These are phyloP conservation scores for Thelaira solivaga DNA, from an alignment of 2,888 invertebrate species.

Conservation along the genomic window DNA sequence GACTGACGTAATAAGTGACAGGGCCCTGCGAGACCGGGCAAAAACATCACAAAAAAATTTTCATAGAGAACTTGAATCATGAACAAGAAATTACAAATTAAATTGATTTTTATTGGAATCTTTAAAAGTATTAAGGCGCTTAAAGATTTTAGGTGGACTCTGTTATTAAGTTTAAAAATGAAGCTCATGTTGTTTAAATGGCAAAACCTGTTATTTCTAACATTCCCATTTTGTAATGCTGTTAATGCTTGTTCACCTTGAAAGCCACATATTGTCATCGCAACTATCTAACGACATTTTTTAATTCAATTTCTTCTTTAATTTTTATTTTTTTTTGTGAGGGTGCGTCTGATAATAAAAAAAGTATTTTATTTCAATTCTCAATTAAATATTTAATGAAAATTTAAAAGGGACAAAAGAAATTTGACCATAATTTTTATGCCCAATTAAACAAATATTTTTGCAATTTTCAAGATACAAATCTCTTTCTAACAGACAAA, in stretches of 20 bases:
- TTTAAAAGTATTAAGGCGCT: no score
- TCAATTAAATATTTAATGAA: conserved; percentile 10
- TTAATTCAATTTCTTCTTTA: neutral
- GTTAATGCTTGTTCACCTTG: neutral
- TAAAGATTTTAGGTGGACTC: no score
- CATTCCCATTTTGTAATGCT: neutral
- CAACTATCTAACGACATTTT: neutral
- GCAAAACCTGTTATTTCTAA: no score
- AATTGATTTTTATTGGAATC: no score
- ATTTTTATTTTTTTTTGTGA: neutral
- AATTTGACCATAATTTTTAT: conserved; percentile 42
- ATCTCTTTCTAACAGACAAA: conserved; percentile 35
- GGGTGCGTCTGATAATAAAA: neutral
- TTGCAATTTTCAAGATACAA: conserved; percentile 39
- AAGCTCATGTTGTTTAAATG: no score
- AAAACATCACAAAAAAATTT: no score
- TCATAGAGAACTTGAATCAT: no score
- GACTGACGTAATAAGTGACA: no score
- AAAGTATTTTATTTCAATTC: neutral
- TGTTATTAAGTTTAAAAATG: no score
- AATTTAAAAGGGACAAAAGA: conserved; percentile 3
- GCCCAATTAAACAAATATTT: conserved; percentile 43
- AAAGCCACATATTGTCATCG: conserved; percentile 24
- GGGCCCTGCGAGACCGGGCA: no score
- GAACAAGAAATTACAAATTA: no score